These are phyloP conservation scores for Prolemur simus DNA, from an alignment of 2,113 vertebrate genomes.

Conservation along the genomic window DNA sequence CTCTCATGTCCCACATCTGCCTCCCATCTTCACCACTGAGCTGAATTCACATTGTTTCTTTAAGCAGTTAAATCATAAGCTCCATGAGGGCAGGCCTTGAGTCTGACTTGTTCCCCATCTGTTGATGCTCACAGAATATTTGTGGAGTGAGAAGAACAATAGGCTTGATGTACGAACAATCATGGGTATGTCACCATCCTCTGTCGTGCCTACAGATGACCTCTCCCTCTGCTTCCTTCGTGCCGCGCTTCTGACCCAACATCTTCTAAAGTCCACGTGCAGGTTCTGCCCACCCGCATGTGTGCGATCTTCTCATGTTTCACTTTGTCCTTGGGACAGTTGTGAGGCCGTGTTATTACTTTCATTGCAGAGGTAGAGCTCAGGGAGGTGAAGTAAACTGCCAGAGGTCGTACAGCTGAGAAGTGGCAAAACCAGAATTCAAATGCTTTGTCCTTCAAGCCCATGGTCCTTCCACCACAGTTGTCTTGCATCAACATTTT, in stretches of 20 bases:
- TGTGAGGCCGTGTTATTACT: neutral
- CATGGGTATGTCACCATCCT: neutral
- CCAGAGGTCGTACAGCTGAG: neutral
- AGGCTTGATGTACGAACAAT: neutral
- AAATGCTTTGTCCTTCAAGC: neutral
- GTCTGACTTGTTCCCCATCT: neutral
- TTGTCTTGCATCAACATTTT: neutral
- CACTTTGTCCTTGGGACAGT: neutral
- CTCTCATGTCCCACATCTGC: neutral
- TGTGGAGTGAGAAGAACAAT: neutral
- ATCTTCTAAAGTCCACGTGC: neutral
- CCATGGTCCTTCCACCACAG: neutral
- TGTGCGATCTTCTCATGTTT: neutral
- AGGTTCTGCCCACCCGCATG: neutral
- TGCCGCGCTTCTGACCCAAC: neutral
- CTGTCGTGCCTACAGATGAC: too few relatives aligned
- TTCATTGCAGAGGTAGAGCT: neutral
- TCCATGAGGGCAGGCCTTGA: neutral
- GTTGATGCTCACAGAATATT: neutral
- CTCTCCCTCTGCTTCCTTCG: neutral
- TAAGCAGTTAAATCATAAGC: neutral
- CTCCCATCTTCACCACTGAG: neutral
- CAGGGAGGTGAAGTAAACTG: neutral
- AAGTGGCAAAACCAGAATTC: neutral
- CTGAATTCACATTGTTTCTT: neutral